A percentile compares a stretch with the other conserved stretches of the same genome.
phyloP scores from a whole-genome alignment of 2,888 invertebrate genomes.

The Drosophila monieri region DNA sequence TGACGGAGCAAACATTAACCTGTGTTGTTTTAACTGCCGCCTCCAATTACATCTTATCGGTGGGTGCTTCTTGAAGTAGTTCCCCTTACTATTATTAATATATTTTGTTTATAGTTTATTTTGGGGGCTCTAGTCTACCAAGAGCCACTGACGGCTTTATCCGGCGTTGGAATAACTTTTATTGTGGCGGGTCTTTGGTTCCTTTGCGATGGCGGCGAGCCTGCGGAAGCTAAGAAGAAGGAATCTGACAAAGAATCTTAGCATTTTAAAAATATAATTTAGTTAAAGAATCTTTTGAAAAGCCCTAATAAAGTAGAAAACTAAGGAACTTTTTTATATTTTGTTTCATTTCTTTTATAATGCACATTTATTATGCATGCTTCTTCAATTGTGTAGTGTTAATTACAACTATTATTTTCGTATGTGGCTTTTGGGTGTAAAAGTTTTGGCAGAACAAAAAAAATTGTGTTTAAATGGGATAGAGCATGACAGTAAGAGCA shows the following conservation, averaged over 20 bases:
- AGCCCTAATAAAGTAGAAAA: not conserved
- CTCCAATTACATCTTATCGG: conserved; percentile 87
- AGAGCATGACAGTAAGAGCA: conserved; percentile 56
- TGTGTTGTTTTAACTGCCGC: conserved; percentile 86
- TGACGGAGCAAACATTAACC: conserved; percentile 85
- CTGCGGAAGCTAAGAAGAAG: not conserved
- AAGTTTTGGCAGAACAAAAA: conserved; percentile 39
- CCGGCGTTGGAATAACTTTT: conserved; percentile 89
- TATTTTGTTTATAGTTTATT: conserved; percentile 86
- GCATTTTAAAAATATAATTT: not conserved
- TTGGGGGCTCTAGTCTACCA: conserved; percentile 89
- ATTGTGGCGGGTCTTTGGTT: conserved; percentile 89
- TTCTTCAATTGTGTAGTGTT: conserved; percentile 33
- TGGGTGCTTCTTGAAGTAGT: conserved; percentile 63
- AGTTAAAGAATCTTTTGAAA: not conserved
- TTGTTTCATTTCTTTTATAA: conserved; percentile 63
- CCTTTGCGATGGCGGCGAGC: conserved; percentile 83
- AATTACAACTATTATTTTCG: conserved; percentile 51
- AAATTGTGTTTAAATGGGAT: conserved; percentile 25
- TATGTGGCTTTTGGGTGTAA: conserved; percentile 42
- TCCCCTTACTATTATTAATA: not conserved
- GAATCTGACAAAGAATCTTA: conserved; percentile 20
- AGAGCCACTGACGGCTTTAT: conserved; percentile 88
- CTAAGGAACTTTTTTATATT: conserved; percentile 26
- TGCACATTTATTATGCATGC: conserved; percentile 50